Evolutionary conservation across 2,888 invertebrate species (phyloP), one percentile per base, ranked within the genome.

Genomic region (Cantharis lateralis): DNA sequence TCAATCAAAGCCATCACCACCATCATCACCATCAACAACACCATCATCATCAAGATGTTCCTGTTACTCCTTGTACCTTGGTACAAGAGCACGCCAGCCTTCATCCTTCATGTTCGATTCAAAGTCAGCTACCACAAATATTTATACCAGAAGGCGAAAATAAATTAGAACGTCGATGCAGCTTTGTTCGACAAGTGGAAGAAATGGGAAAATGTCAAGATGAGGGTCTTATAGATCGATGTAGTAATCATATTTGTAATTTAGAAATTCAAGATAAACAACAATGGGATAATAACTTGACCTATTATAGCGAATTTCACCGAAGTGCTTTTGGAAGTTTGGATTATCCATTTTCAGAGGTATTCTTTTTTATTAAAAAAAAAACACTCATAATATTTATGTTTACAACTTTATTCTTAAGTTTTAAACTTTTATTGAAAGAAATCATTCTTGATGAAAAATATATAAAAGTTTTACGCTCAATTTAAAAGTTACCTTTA

Each of bases 41-140:
- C 3, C 91, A 89, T 90, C 92, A 90, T 90, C 92, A 90, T 87
- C 89, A 90, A 81, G 89, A 62, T 15, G 89, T 88, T 84, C 89
- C 87, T 78, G 88, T 87, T 15, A 83, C 86, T 9, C 86, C 86
- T 5, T 81, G 83, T 62, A 85, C 86, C 18, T 78, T 87, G 66
- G 85, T 85, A 7, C 86, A 86, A 70, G 82, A 85, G 62, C 80
- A 77, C 63, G 77, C 80, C 77, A 71, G 26, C 74, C 72, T 80
- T 26, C 80, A 78, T 16, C 83, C 84, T 74, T 82, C 85, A 61
- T 84, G 84, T 28, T 83, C 87, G 86, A 84, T 90, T 88, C 85
- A 90, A 87, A 85, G 90, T 88, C 87, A 86, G 75, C 87, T 91
- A 88, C 85, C 91, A 87, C 87, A 91, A 89, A 86, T 91, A 88